Percentiles rank a stretch among this genome's conserved stretches.
These are phyloP conservation scores for Lasioglossum albipes DNA, from an alignment of 1,140 invertebrate species.

Conservation along the genomic window DNA sequence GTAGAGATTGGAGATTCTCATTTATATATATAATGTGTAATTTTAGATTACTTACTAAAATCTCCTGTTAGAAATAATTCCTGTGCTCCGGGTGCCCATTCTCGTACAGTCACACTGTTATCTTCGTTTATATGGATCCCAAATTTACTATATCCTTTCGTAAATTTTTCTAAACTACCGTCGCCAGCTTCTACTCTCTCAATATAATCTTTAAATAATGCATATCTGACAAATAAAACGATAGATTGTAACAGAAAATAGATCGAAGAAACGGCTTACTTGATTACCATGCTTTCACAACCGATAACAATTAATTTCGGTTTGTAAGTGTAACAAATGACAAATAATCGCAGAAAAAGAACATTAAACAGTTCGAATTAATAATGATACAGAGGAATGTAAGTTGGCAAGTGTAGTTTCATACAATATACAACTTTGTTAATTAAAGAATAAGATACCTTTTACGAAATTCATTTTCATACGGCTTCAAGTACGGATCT, in stretches of 20 bases:
- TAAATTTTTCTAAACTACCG: slow-evolving; percentile 92
- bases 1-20: neutral
- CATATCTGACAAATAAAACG: slow-evolving; percentile 85
- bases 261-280: neutral
- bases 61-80: slow-evolving; percentile 95
- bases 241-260: neutral
- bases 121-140: slow-evolving; percentile 93
- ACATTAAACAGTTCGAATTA: neutral
- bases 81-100: slow-evolving; percentile 98
- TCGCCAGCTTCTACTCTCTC: slow-evolving; percentile 89
- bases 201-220: slow-evolving; percentile 88
- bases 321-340: neutral
- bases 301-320: neutral
- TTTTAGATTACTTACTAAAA: slow-evolving; percentile 89
- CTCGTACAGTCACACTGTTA: slow-evolving; percentile 91
- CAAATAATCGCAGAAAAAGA: neutral
- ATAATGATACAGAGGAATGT: neutral
- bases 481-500: slow-evolving; percentile 91
- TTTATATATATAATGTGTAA: neutral
- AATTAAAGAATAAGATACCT: slow-evolving; percentile 83
- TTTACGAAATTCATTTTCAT: slow-evolving; percentile 92
- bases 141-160: slow-evolving; percentile 91
- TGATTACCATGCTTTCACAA: neutral
- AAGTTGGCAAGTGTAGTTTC: neutral
- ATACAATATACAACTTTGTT: neutral